Evolutionary conservation across 1,140 invertebrate genomes (phyloP), one percentile per base, ranked within the genome.

Genomic region (Penaeus japonicus): DNA sequence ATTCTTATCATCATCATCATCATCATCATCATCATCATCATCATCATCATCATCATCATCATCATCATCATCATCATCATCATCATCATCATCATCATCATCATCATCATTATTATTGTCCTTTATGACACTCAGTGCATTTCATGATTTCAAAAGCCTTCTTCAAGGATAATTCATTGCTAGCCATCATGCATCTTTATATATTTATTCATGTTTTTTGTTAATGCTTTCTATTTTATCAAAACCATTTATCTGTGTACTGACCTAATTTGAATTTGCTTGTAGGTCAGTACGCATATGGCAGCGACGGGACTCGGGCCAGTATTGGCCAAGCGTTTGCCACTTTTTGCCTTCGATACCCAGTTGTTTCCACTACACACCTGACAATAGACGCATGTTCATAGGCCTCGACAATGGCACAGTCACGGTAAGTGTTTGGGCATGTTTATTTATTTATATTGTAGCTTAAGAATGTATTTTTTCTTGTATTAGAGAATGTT

Each of bases 271-370:
- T 87, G 90, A 85, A 83, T 91, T 91, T 91, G 85, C 87, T 93
- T 94, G 55, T 91, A 99, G 98, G 93, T 99, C 98, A 89, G 95
- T 99, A 30, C 94, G 98, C 93, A 96, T 99, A 90, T 99, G 98
- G 97, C 92, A 99, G 84, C 99, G 98, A 93, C 94, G 98, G 89
- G 98, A 99, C 92, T 98, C 97, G n/a, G 99, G 98, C 1, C 98
- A 99, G 91, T 99, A 99, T 93, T 99, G 98, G 98, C 98, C 98
- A 0, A 99, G 97, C 92, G 98, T 99, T 91, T 99, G 98, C 92
- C 98, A 99, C 91, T 97, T 96, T 91, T 96, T 99, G 95, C 96
- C 97, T n/a, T 96, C 96, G 81, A 96, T 95, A 30, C 97, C 97
- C 81, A 97, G 97, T 47, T 92, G 96, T 54, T 94, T 99, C 92